These are phyloP conservation scores for Chloebia gouldiae DNA, from an alignment of 2,113 vertebrate species.

Conservation along the genomic window DNA sequence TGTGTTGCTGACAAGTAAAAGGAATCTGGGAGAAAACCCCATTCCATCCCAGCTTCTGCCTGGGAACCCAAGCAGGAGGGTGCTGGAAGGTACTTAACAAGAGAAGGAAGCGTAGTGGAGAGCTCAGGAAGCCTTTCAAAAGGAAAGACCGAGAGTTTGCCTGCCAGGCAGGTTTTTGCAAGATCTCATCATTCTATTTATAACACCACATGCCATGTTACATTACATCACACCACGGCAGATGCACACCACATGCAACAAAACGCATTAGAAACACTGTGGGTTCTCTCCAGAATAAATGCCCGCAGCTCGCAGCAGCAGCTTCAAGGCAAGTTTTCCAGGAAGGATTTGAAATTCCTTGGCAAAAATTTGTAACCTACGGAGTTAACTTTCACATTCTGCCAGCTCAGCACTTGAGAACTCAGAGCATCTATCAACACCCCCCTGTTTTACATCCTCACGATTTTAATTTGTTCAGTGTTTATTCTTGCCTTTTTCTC, in stretches of 20 bases:
- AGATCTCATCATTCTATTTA: constrained; percentile 68
- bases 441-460: background rate
- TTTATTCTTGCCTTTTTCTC: background rate
- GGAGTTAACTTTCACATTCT: background rate
- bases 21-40: background rate
- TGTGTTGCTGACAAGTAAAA: background rate
- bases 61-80: background rate
- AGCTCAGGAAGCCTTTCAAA: constrained; percentile 17
- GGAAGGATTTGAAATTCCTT: background rate
- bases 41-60: background rate
- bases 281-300: constrained; percentile 34
- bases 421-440: background rate
- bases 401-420: background rate
- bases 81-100: background rate
- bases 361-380: background rate
- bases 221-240: constrained; percentile 38
- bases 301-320: background rate
- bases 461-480: background rate
- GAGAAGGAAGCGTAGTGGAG: background rate
- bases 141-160: constrained; percentile 14
- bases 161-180: constrained; percentile 63
- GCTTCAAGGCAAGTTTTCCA: constrained; percentile 10
- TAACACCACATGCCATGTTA: constrained; percentile 55
- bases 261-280: constrained; percentile 33
- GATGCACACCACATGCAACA: constrained; percentile 50